These are phyloP conservation scores for Sisyra nigra DNA, from an alignment of 2,888 invertebrate species.

Conservation along the genomic window DNA sequence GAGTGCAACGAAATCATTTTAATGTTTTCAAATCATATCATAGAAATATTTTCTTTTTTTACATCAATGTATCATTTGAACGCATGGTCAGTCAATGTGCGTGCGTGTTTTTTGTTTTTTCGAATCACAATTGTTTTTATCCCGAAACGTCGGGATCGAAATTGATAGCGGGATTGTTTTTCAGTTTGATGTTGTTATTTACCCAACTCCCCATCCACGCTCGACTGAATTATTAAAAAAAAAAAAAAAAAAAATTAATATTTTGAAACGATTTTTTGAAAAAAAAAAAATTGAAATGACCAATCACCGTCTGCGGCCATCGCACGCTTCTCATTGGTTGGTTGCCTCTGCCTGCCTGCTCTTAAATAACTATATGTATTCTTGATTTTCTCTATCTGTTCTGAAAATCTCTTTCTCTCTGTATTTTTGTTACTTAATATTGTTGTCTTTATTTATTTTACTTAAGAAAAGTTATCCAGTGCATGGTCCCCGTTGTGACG, in stretches of 20 bases:
- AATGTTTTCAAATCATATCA: too few species aligned
- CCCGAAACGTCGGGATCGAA: too few species aligned
- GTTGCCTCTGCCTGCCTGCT: conserved; percentile 36
- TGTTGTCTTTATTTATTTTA: not conserved
- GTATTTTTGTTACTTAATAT: conserved; percentile 17
- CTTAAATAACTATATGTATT: conserved; percentile 30
- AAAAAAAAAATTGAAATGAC: not conserved
- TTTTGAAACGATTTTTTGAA: not conserved
- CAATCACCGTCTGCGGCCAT: conserved; percentile 14
- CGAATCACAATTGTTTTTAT: not conserved
- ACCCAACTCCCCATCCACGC: conserved; percentile 32
- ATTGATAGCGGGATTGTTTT: too few species aligned
- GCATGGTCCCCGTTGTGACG: too few species aligned
- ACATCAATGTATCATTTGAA: too few species aligned
- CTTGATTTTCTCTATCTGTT: conserved; percentile 24
- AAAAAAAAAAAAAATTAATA: conserved; percentile 1
- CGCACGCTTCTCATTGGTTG: conserved; percentile 30
- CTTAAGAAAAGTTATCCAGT: not conserved
- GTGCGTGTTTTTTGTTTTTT: not conserved
- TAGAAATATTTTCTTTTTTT: too few species aligned
- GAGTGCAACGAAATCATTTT: too few species aligned
- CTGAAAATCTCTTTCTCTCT: conserved; percentile 20
- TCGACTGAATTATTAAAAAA: conserved; percentile 9
- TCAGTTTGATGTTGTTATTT: conserved; percentile 25
- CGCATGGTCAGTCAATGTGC: too few species aligned